phyloP scores from a whole-genome alignment of 2,888 invertebrate genomes.

The Cerceris ruficornis region DNA sequence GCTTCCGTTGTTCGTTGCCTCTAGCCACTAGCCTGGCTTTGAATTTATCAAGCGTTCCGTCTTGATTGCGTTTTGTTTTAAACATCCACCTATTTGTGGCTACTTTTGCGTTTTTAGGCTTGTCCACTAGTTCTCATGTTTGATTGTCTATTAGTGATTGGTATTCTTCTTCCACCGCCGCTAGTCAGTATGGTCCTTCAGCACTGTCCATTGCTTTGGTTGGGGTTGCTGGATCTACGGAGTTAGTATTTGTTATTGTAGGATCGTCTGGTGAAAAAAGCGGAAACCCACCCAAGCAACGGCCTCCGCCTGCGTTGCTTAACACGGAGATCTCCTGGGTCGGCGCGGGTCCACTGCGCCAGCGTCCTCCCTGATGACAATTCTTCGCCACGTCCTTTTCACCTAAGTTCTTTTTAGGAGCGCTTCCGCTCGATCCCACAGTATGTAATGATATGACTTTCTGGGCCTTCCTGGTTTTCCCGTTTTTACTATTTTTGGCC shows the following conservation, averaged over 20 bases:
- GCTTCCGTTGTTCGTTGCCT: not conserved
- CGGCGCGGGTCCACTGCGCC: too few relatives aligned
- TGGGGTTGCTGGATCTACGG: not conserved
- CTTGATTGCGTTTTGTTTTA: not conserved
- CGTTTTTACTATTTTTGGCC: slow-evolving; percentile 69
- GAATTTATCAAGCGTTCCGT: not conserved
- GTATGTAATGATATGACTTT: not conserved
- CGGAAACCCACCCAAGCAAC: too few relatives aligned
- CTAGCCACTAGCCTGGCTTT: not conserved
- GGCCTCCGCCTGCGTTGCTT: too few relatives aligned
- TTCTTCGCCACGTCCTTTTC: too few relatives aligned
- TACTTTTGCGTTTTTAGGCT: not conserved
- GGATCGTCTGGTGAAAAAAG: too few relatives aligned
- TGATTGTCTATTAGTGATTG: slow-evolving; percentile 50
- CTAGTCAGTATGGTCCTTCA: slow-evolving; percentile 41
- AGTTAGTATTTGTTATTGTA: too few relatives aligned
- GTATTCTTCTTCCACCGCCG: slow-evolving; percentile 51
- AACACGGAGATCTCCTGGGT: too few relatives aligned
- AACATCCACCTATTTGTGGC: not conserved
- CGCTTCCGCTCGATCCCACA: too few relatives aligned
- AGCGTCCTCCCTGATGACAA: too few relatives aligned
- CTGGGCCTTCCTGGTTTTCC: slow-evolving; percentile 78
- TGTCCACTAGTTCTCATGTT: slow-evolving; percentile 52
- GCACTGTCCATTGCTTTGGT: slow-evolving; percentile 28
- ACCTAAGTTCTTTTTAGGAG: too few relatives aligned